Conservation (phyloP, 2,888 invertebrate species). For the Sthenelais limicola region DNA sequence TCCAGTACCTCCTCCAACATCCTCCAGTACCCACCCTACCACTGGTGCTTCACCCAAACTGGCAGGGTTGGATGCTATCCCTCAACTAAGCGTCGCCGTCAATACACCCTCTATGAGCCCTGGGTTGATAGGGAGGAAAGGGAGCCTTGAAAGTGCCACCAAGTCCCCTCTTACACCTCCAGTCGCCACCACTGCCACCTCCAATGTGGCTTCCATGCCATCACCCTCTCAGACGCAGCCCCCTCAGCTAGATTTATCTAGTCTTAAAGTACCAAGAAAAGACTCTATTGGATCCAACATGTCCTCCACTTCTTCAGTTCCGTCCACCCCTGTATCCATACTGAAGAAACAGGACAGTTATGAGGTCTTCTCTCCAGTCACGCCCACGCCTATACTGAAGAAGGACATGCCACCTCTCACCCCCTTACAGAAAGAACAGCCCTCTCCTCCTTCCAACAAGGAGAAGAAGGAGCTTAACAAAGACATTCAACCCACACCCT, state of each 20-base stretch:
- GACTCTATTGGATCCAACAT: constrained; percentile 1
- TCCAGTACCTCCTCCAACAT: constrained; percentile 30
- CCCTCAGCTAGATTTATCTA: constrained; percentile 14
- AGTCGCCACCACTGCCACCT: constrained; percentile 32
- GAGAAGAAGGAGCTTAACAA: constrained; percentile 4
- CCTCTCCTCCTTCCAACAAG: constrained; percentile 7
- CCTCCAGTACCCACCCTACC: constrained; percentile 38
- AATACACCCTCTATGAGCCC: constrained; percentile 20
- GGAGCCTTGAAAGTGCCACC: constrained; percentile 31
- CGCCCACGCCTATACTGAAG: constrained; percentile 22
- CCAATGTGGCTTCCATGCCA: constrained; percentile 31
- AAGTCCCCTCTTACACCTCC: constrained; percentile 31
- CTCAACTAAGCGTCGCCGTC: constrained; percentile 20
- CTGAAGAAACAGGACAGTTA: constrained; percentile 47
- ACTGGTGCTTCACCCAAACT: constrained; percentile 42
- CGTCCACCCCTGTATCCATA: constrained; percentile 50
- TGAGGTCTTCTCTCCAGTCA: constrained; percentile 21
- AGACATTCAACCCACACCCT: too few species aligned
- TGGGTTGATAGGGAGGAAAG: constrained; percentile 13
- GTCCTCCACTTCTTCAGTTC: constrained; percentile 20
- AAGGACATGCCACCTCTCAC: too few species aligned
- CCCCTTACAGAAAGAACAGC: constrained; percentile 13
- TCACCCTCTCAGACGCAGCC: constrained; percentile 30
- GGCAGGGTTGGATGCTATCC: constrained; percentile 27
- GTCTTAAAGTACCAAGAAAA: not conserved